Conservation (phyloP, 1,140 invertebrate genomes). For the Coenobita brevimanus region DNA sequence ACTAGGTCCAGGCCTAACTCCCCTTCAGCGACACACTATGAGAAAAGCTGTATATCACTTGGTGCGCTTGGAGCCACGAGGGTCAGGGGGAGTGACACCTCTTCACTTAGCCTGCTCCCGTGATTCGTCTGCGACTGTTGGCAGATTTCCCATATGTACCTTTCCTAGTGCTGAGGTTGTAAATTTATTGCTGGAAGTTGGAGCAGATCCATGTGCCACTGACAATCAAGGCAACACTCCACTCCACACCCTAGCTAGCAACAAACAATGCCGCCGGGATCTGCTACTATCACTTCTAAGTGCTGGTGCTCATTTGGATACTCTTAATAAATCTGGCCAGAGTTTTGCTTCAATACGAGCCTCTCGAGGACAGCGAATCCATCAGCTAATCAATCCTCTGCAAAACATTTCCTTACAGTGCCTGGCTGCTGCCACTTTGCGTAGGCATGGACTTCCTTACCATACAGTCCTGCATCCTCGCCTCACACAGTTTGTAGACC, state of each 20-base stretch:
- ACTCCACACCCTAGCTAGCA: slow-evolving; percentile 82
- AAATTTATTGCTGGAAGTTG: slow-evolving; percentile 85
- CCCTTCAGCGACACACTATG: slow-evolving; percentile 66
- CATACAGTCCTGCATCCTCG: slow-evolving; percentile 63
- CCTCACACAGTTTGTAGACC: slow-evolving; percentile 62
- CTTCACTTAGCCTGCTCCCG: slow-evolving; percentile 87
- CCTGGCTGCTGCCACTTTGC: slow-evolving; percentile 84
- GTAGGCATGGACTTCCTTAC: slow-evolving; percentile 79
- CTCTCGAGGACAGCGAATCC: slow-evolving; percentile 76
- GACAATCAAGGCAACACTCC: slow-evolving; percentile 88
- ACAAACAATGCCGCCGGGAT: slow-evolving; percentile 77
- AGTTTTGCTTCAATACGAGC: slow-evolving; percentile 83
- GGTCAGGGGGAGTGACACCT: slow-evolving; percentile 82
- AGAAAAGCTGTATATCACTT: slow-evolving; percentile 78
- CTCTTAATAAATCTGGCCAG: slow-evolving; percentile 85
- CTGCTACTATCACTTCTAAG: slow-evolving; percentile 83
- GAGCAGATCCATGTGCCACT: slow-evolving; percentile 83
- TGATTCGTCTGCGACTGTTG: slow-evolving; percentile 75
- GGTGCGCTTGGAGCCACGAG: slow-evolving; percentile 83
- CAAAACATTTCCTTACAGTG: slow-evolving; percentile 86
- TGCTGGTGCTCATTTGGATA: slow-evolving; percentile 89
- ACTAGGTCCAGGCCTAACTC: slow-evolving; percentile 71
- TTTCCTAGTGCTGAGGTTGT: slow-evolving; percentile 85
- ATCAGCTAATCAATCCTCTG: slow-evolving; percentile 84
- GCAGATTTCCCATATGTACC: slow-evolving; percentile 83